Base-by-base conservation (phyloP, 2,797 vertebrate genomes). In the Echeneis naucrates region DNA sequence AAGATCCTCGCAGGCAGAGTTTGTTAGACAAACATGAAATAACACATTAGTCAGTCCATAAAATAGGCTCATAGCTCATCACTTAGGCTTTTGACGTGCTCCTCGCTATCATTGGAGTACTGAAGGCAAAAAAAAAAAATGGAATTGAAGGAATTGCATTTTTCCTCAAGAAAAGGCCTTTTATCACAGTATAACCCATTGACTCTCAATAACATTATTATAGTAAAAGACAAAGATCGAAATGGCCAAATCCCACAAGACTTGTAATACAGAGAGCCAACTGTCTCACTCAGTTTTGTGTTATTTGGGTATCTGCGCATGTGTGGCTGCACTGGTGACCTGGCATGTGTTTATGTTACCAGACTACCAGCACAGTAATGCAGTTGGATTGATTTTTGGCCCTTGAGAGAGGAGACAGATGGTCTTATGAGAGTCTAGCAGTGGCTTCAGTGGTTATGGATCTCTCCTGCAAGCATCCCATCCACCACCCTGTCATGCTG, bases 111-210 rank as follows among this genome's bases (percentile, higher is more conserved):
- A 62, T 3, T 32, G 24, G 66, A 83, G 79, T 30, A 66, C 51
- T 72, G 23, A 78, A 84, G 80, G 78, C 67, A 44, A 67, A 62
- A 80, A 48, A 70, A 37, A 11, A 66, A 61, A 78, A 44, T 69
- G n/a, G 52, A 42, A 66, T 61, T 78, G 44, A 70, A 19, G 52
- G 42, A 81, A 80, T 58, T 70, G 77, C 77, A 58, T 77, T 78
- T 78, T 79, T 78, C 64, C 56, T 66, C 51, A 54, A 35, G 69
- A 53, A 80, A 77, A 71, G 64, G 40, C 69, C 72, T 78, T 55
- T 16, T 50, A 74, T 92, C 91, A 92, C 91, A 92, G 90, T 92
- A 81, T 89, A 77, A 81, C 17, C 71, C 79, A 66, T 82, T 24
- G 19, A 72, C 66, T 83, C 79, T 68, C 51, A 23, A 47, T 87